These are phyloP conservation scores for Dicentrarchus labrax DNA, from an alignment of 2,113 vertebrate genomes.

Conservation along the genomic window DNA sequence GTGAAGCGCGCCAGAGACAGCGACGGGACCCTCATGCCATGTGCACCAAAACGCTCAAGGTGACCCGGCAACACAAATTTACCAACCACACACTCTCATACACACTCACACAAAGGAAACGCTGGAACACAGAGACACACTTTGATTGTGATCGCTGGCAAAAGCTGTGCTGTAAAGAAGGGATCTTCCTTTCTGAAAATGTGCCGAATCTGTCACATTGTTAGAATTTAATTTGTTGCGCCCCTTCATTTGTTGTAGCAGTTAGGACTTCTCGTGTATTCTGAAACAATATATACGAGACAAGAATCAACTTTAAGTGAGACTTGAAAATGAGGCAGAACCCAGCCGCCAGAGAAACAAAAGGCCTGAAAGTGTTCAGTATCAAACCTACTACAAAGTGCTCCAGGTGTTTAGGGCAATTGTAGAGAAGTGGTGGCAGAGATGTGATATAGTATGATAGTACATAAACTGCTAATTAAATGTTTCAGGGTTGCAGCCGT, in stretches of 20 bases:
- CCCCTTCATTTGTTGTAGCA: conserved; percentile 28
- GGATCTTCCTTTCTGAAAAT: conserved; percentile 61
- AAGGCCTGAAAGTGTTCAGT: conserved; percentile 46
- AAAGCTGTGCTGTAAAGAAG: conserved; percentile 57
- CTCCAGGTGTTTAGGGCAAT: conserved; percentile 50
- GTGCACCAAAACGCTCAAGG: conserved; percentile 79
- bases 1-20: conserved; percentile 81
- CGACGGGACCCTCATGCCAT: conserved; percentile 68
- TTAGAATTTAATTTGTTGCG: conserved; percentile 65
- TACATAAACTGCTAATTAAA: conserved; percentile 78
- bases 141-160: conserved; percentile 60
- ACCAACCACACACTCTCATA: conserved; percentile 36
- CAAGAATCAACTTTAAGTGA: conserved; percentile 33
- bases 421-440: conserved; percentile 54
- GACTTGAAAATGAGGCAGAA: conserved; percentile 50
- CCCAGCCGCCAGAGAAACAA: conserved; percentile 58
- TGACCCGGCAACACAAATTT: conserved; percentile 78
- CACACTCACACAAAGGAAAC: conserved; percentile 22
- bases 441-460: conserved; percentile 67
- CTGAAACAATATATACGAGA: conserved; percentile 52
- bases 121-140: conserved; percentile 41
- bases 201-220: conserved; percentile 52
- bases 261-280: conserved; percentile 45
- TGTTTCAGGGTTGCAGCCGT: conserved; percentile 72
- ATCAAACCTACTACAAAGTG: conserved; percentile 55